phyloP scores from a whole-genome alignment of 2,113 vertebrate genomes.

The Polypterus senegalus region DNA sequence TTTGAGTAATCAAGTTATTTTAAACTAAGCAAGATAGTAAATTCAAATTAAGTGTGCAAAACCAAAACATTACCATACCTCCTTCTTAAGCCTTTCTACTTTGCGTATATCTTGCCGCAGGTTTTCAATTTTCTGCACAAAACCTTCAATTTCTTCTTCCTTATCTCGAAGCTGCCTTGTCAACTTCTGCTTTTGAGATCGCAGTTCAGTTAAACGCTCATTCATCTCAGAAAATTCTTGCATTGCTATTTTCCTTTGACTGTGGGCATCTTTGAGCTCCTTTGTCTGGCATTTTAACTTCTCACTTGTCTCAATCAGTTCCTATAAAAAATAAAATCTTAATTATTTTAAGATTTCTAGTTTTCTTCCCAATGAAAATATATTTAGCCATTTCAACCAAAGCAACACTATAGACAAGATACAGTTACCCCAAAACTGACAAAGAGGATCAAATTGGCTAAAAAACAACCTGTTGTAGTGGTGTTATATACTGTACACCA shows the following conservation, averaged over 20 bases:
- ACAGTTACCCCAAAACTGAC: too few species aligned
- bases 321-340: conserved; percentile 45
- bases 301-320: conserved; percentile 70
- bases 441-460: too few species aligned
- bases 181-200: conserved; percentile 88
- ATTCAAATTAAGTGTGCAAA: too few species aligned
- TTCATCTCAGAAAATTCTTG: conserved; percentile 95
- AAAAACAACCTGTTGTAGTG: too few species aligned
- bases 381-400: too few species aligned
- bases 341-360: not conserved
- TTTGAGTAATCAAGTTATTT: too few species aligned
- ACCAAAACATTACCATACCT: conserved; percentile 52
- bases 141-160: conserved; percentile 89
- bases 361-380: too few species aligned
- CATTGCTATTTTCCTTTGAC: conserved; percentile 89
- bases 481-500: too few species aligned
- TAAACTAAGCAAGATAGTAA: too few species aligned
- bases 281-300: conserved; percentile 88
- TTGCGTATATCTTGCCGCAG: conserved; percentile 88
- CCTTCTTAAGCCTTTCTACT: conserved; percentile 86
- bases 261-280: conserved; percentile 93
- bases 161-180: conserved; percentile 88
- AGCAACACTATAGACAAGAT: too few species aligned
- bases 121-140: conserved; percentile 80
- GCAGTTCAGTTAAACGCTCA: conserved; percentile 81